Conservation (phyloP, 1,140 invertebrate species). For the Bombus turneri region DNA sequence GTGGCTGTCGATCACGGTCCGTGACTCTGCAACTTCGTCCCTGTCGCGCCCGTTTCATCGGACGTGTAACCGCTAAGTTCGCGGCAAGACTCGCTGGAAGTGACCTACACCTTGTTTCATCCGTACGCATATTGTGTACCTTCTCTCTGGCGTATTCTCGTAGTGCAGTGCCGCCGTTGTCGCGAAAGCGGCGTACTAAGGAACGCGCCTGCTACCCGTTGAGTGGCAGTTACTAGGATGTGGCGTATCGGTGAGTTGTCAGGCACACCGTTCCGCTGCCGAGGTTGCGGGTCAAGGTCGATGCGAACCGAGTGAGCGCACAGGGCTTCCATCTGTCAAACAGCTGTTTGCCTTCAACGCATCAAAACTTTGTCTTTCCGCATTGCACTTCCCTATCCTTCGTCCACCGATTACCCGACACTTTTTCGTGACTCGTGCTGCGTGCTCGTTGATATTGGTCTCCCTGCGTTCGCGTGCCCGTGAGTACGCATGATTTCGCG, state of each 20-base stretch:
- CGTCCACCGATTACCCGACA: slow-evolving; percentile 8
- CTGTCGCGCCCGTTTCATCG: slow-evolving; percentile 43
- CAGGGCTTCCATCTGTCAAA: slow-evolving; percentile 79
- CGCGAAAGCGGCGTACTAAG: slow-evolving; percentile 32
- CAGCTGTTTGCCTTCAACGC: slow-evolving; percentile 79
- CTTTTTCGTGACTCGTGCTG: not conserved
- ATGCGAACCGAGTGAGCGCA: slow-evolving; percentile 53
- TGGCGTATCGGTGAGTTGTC: slow-evolving; percentile 76
- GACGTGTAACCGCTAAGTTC: slow-evolving; percentile 16
- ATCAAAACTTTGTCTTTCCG: slow-evolving; percentile 49
- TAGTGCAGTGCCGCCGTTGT: slow-evolving; percentile 43
- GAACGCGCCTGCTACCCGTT: slow-evolving; percentile 50
- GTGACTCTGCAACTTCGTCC: slow-evolving; percentile 75
- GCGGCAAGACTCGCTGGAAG: slow-evolving; percentile 28
- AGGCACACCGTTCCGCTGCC: slow-evolving; percentile 54
- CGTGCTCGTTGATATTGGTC: not conserved
- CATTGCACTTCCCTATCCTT: slow-evolving; percentile 19
- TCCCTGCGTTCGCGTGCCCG: not conserved
- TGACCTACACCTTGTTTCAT: slow-evolving; percentile 22
- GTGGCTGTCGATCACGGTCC: slow-evolving; percentile 62
- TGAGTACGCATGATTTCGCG: slow-evolving; percentile 19
- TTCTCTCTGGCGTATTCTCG: slow-evolving; percentile 29
- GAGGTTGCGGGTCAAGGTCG: slow-evolving; percentile 82
- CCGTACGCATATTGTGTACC: slow-evolving; percentile 41
- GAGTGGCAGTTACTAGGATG: slow-evolving; percentile 70